Conservation (phyloP, 2,888 invertebrate genomes). For the Eurois occulta region DNA sequence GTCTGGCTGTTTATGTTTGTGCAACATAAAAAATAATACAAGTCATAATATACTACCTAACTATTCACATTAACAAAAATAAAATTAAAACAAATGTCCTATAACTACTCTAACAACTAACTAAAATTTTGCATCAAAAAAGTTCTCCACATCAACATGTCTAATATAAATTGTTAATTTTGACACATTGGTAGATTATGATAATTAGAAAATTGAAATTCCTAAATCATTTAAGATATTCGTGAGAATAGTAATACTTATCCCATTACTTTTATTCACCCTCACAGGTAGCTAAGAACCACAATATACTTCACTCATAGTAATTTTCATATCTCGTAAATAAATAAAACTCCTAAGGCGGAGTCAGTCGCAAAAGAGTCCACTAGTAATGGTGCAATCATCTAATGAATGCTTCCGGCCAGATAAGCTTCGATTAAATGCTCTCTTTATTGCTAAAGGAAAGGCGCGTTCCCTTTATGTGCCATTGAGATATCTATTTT, state of each 20-base stretch:
- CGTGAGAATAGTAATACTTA: neutral
- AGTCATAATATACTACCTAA: neutral
- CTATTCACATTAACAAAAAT: neutral
- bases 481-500: slow-evolving; percentile 87
- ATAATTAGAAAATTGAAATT: neutral
- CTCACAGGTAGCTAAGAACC: neutral
- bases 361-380: slow-evolving; percentile 81
- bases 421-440: slow-evolving; percentile 91
- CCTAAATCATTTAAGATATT: neutral
- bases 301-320: neutral
- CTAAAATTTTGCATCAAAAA: neutral
- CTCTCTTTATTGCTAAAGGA: slow-evolving; percentile 89
- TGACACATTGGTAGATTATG: neutral
- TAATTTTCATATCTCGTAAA: slow-evolving; percentile 68
- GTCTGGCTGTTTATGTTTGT: too few species aligned
- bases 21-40: neutral
- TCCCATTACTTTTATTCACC: neutral
- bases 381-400: slow-evolving; percentile 89
- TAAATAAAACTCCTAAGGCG: slow-evolving; percentile 76
- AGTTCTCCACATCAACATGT: neutral
- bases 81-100: neutral
- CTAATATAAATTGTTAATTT: neutral
- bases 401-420: slow-evolving; percentile 91
- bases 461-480: slow-evolving; percentile 89
- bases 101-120: neutral